Percentiles rank a stretch among this genome's conserved stretches.
phyloP scores from a whole-genome alignment of 2,113 vertebrate species.

The Ochotona curzoniae region DNA sequence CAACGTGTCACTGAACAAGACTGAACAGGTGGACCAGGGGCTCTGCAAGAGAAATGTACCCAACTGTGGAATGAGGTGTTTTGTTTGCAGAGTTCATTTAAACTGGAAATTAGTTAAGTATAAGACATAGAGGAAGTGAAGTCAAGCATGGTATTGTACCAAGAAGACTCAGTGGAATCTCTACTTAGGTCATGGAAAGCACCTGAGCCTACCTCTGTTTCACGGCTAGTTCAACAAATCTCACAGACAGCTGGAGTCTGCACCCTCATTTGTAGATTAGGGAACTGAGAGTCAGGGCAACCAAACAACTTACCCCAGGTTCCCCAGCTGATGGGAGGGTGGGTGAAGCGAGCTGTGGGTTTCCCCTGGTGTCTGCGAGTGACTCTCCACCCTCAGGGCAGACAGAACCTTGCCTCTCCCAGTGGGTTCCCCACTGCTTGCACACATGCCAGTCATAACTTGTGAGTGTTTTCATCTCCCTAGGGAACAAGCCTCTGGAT shows the following conservation, averaged over 20 bases:
- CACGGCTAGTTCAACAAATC: neutral
- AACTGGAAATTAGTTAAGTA: conserved; percentile 24
- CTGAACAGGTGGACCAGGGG: neutral
- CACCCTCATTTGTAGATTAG: neutral
- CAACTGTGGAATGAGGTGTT: neutral
- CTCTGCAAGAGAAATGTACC: neutral
- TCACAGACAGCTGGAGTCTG: neutral
- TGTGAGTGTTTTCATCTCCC: neutral
- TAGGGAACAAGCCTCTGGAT: neutral
- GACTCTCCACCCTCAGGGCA: neutral
- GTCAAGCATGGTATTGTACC: neutral
- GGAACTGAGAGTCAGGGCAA: neutral
- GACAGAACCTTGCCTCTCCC: neutral
- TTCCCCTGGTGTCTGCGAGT: neutral
- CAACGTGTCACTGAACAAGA: neutral
- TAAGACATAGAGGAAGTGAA: neutral
- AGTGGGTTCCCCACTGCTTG: neutral
- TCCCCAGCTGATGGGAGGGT: neutral
- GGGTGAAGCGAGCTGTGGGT: neutral
- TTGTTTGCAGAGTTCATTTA: conserved; percentile 26
- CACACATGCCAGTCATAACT: neutral
- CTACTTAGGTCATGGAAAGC: neutral
- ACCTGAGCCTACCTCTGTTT: neutral
- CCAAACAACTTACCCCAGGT: neutral
- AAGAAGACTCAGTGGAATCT: neutral